Conservation (phyloP, 2,113 vertebrate species). For the Macrotis lagotis region DNA sequence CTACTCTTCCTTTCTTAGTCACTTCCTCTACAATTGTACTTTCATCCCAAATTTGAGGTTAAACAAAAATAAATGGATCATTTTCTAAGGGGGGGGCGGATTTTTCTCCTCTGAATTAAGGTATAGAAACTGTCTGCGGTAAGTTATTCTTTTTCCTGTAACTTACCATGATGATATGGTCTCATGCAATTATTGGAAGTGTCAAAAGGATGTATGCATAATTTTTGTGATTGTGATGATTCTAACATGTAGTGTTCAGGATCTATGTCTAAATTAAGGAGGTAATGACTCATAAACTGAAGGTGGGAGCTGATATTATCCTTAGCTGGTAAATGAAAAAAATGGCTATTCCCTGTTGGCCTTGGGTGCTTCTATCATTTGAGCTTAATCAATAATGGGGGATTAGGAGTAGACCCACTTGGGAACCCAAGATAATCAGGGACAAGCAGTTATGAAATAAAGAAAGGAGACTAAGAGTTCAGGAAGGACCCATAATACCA, state of each 20-base stretch:
- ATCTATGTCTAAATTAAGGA: not conserved
- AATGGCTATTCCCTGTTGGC: not conserved
- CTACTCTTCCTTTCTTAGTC: slow-evolving; percentile 5
- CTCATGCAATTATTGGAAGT: not conserved
- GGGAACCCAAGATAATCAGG: not conserved
- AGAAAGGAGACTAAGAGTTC: too few relatives aligned
- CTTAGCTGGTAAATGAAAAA: not conserved
- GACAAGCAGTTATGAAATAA: not conserved
- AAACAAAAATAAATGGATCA: not conserved
- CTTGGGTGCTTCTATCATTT: not conserved
- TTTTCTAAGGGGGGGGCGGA: not conserved
- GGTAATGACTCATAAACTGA: not conserved
- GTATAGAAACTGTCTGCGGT: not conserved
- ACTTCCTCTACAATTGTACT: not conserved
- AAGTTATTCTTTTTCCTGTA: not conserved
- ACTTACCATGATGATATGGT: not conserved
- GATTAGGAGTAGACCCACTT: not conserved
- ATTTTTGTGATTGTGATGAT: not conserved
- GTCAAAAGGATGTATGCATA: not conserved
- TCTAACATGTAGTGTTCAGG: not conserved
- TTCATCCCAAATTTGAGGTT: not conserved
- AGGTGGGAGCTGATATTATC: not conserved
- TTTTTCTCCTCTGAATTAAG: not conserved
- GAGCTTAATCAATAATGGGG: not conserved
- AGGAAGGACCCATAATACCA: not conserved